A percentile compares a stretch with the other conserved stretches of the same genome.
Conservation (phyloP, 2,113 vertebrate genomes). For the Ibidorhyncha struthersii region DNA sequence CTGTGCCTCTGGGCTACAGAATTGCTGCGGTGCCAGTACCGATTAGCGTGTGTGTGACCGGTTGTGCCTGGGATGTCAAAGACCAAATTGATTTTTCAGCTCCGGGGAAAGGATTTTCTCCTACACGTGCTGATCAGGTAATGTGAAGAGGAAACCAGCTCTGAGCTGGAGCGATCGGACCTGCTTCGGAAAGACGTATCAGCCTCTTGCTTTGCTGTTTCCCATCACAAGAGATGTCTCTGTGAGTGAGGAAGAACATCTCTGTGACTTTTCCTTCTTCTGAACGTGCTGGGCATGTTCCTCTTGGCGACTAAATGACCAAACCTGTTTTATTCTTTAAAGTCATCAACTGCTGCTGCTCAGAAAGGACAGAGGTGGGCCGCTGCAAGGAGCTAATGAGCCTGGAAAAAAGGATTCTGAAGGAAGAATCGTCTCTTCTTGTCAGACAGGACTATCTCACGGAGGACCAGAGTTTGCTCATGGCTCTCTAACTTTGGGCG, state of each 20-base stretch:
- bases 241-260: background rate
- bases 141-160: background rate
- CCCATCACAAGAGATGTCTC: background rate
- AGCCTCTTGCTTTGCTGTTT: background rate
- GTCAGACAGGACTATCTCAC: background rate
- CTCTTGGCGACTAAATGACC: background rate
- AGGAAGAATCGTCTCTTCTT: background rate
- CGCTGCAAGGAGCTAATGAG: background rate
- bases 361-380: background rate
- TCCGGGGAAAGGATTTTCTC: background rate
- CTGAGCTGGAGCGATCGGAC: background rate
- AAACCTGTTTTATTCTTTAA: background rate
- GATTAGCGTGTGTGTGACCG: background rate
- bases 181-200: background rate
- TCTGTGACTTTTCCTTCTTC: background rate
- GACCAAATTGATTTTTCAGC: background rate
- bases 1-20: background rate
- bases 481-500: background rate
- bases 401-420: background rate
- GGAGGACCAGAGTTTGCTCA: background rate
- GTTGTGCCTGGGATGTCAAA: background rate
- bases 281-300: rapidly evolving
- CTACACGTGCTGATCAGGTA: background rate
- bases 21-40: background rate
- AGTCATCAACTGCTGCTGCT: background rate